Conservation (phyloP, 1,140 invertebrate species). For the Achatina immaculata region DNA sequence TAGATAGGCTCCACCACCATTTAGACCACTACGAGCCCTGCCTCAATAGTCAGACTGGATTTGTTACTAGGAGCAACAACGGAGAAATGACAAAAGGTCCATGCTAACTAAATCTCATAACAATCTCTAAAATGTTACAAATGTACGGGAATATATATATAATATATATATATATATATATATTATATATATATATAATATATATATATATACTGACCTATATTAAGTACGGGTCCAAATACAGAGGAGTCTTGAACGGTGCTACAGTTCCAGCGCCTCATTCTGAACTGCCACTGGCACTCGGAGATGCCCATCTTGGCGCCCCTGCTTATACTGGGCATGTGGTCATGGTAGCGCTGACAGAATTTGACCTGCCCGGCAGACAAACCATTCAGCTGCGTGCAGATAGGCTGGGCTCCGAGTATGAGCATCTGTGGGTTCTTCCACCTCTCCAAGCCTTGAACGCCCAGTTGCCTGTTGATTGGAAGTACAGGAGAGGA, state of each 20-base stretch:
- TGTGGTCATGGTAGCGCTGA: conserved; percentile 68
- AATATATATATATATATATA: neutral
- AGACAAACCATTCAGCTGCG: conserved; percentile 72
- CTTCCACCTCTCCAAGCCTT: conserved; percentile 70
- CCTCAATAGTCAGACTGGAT: too few species aligned
- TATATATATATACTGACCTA: conserved; percentile 73
- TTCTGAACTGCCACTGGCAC: conserved; percentile 70
- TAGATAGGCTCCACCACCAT: too few species aligned
- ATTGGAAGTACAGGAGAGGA: neutral
- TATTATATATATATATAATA: too few species aligned
- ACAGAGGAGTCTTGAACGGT: conserved; percentile 65
- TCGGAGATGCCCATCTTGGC: conserved; percentile 69
- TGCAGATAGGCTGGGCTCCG: conserved; percentile 74
- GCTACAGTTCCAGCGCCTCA: conserved; percentile 71
- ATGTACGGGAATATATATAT: too few species aligned
- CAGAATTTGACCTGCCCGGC: conserved; percentile 64
- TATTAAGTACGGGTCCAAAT: conserved; percentile 67
- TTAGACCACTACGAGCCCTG: too few species aligned
- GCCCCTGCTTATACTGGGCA: conserved; percentile 67
- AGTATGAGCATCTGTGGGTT: conserved; percentile 73
- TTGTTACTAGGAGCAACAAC: too few species aligned
- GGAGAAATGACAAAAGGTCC: too few species aligned
- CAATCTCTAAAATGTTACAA: too few species aligned
- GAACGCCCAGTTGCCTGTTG: conserved; percentile 72
- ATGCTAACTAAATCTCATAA: too few species aligned